Percentiles rank a stretch among this genome's conserved stretches.
These are phyloP conservation scores for Darevskia nairensis DNA, from an alignment of 2,797 vertebrate species.

Conservation along the genomic window DNA sequence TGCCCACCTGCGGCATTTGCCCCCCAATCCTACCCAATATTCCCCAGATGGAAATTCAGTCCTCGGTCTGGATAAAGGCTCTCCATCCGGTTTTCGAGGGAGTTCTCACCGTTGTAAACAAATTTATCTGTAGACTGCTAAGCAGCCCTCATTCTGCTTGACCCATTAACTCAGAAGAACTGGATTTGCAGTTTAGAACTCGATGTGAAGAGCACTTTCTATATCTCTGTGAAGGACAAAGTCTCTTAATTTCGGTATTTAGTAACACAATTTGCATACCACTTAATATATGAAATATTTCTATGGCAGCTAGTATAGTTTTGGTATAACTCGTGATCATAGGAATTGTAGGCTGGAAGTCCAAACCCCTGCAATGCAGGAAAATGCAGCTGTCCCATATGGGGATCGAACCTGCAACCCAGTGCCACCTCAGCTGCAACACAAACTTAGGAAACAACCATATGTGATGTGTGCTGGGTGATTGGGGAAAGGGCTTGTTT, in stretches of 20 bases:
- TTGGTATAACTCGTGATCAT: background rate
- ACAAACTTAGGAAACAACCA: background rate
- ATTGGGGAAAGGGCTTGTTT: background rate
- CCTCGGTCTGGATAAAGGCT: no score
- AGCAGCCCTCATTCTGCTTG: background rate
- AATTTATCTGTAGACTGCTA: background rate
- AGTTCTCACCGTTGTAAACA: background rate
- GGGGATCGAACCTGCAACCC: no score
- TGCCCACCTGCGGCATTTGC: no score
- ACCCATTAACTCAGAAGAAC: background rate
- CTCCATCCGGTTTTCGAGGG: background rate
- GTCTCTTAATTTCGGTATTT: background rate
- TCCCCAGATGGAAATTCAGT: no score
- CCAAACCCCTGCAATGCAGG: no score
- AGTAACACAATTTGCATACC: background rate
- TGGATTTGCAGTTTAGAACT: background rate
- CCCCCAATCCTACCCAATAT: no score
- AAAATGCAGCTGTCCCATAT: no score
- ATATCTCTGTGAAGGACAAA: background rate
- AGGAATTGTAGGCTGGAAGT: no score
- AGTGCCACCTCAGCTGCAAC: background rate
- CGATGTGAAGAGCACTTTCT: no score
- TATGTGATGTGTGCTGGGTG: background rate
- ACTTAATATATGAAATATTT: background rate
- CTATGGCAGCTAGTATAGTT: background rate